Evolutionary conservation across 1,140 invertebrate species (phyloP), one percentile per base, ranked within the genome.

Genomic region (Contarinia nasturtii): DNA sequence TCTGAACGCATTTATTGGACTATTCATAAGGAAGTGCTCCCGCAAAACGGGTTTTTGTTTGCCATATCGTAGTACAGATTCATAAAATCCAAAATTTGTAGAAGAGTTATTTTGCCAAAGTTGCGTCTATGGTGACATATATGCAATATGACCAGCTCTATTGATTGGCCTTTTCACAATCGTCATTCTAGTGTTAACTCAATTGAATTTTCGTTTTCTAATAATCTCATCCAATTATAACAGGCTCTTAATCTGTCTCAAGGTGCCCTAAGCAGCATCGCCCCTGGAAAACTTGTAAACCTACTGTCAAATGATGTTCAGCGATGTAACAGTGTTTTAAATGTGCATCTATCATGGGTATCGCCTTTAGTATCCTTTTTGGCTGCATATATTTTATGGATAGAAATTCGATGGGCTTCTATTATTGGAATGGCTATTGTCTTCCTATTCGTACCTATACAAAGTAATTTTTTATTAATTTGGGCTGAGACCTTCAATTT

Each of bases 241-340:
- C 49, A 77, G 65, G 67, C 74, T 2, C 56, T 77, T 15, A 64
- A 64, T 40, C 54, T 80, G 5, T 78, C 74, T 48, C 67, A 65
- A 45, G 72, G 69, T 0, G 75, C 83, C 0, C 53, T 87, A 15
- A 74, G 74, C 1, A 72, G 81, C 53, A 81, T 81, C 2, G 80
- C 83, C 12, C 73, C 78, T 3, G 85, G 85, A 1, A 84, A 87
- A 66, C 75, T 88, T 47, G 82, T 88, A 1, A 89, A 89, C 66
- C 61, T 88, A 3, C 68, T 89, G 37, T 82, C 83, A 2, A 88
- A 86, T 57, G 85, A 88, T 55, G 74, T 78, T 11, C 77, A 73
- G 50, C 64, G 76, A 48, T 77, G 78, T 14, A 76, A 78, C 60
- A 55, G 73, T 12, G 69, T 73, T 19, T 69, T 75, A 49, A n/a